Evolutionary conservation across 2,888 invertebrate species (phyloP).

Genomic region (Nebria brevicollis): DNA sequence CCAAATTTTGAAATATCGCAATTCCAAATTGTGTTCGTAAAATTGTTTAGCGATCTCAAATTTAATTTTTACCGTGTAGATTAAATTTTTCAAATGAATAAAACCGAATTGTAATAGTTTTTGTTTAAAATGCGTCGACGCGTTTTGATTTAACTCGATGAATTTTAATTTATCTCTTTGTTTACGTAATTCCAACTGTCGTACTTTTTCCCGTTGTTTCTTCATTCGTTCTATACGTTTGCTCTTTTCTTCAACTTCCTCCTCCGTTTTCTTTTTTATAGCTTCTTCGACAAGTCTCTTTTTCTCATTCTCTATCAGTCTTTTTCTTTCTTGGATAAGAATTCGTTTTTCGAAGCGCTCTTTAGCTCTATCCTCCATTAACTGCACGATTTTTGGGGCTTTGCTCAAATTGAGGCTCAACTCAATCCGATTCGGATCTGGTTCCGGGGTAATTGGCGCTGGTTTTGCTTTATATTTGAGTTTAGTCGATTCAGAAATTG

Average conservation of each 20-base stretch:
- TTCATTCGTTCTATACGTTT: conserved; percentile 71
- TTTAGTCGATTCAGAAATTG: conserved; percentile 60
- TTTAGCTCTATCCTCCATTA: conserved; percentile 78
- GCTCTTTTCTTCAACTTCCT: conserved; percentile 71
- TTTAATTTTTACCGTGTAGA: conserved; percentile 59
- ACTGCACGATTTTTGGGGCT: conserved; percentile 75
- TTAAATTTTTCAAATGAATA: conserved; percentile 58
- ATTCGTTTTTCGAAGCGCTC: conserved; percentile 67
- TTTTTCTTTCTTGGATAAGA: conserved; percentile 65
- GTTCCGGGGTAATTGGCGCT: conserved; percentile 59
- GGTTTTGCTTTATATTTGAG: conserved; percentile 65
- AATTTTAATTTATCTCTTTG: conserved; percentile 65
- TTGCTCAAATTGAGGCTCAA: conserved; percentile 65
- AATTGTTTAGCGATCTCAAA: conserved; percentile 51
- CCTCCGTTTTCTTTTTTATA: conserved; percentile 67
- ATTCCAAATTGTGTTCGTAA: conserved; percentile 53
- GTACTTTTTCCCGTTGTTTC: conserved; percentile 69
- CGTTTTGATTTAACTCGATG: conserved; percentile 61
- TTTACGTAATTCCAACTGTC: conserved; percentile 67
- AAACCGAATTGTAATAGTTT: conserved; percentile 59
- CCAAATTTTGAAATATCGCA: conserved; percentile 52
- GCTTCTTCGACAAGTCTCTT: conserved; percentile 71
- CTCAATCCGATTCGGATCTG: conserved; percentile 54
- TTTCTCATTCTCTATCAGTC: conserved; percentile 64
- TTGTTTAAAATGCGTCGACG: conserved; percentile 61